Evolutionary conservation across 2,888 invertebrate species (phyloP).

Genomic region (Chymomyza procnemis): DNA sequence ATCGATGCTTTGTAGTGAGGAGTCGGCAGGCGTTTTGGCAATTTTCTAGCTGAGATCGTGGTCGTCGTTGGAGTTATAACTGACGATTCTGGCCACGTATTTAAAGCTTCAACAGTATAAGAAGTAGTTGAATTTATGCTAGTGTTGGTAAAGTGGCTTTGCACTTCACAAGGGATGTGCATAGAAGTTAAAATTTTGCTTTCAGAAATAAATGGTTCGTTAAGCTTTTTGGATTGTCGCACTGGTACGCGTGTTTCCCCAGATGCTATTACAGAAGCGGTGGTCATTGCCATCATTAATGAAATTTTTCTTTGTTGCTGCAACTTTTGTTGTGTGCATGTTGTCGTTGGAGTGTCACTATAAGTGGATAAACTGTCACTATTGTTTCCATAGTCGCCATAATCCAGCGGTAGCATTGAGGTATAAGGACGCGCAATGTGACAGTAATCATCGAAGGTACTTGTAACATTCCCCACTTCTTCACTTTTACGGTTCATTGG

Average conservation of each 20-base stretch:
- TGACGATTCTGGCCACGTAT: slow-evolving; percentile 25
- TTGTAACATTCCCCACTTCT: slow-evolving; percentile 41
- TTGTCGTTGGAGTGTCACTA: slow-evolving; percentile 60
- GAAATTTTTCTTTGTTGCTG: slow-evolving; percentile 64
- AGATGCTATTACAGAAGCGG: slow-evolving; percentile 75
- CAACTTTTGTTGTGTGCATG: slow-evolving; percentile 43
- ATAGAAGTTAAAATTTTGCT: not conserved
- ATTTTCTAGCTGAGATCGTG: slow-evolving; percentile 58
- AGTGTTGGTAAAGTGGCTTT: slow-evolving; percentile 12
- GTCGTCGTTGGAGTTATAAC: slow-evolving; percentile 8
- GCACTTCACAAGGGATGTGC: not conserved
- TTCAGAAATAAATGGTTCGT: not conserved
- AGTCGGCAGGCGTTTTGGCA: slow-evolving; percentile 70
- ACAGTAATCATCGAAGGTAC: slow-evolving; percentile 34
- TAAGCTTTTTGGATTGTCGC: slow-evolving; percentile 17
- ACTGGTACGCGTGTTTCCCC: slow-evolving; percentile 72
- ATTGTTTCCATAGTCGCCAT: slow-evolving; percentile 83
- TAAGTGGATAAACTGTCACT: slow-evolving; percentile 77
- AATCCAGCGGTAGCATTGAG: slow-evolving; percentile 76
- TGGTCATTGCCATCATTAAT: slow-evolving; percentile 73
- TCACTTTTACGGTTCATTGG: slow-evolving; percentile 28
- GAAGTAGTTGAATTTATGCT: slow-evolving; percentile 15
- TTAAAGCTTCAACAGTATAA: slow-evolving; percentile 25
- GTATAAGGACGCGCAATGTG: slow-evolving; percentile 64
- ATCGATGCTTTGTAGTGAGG: slow-evolving; percentile 43